A percentile compares a stretch with the other conserved stretches of the same genome.
phyloP scores from a whole-genome alignment of 2,113 vertebrate species.

The Brachyhypopomus gauderio region DNA sequence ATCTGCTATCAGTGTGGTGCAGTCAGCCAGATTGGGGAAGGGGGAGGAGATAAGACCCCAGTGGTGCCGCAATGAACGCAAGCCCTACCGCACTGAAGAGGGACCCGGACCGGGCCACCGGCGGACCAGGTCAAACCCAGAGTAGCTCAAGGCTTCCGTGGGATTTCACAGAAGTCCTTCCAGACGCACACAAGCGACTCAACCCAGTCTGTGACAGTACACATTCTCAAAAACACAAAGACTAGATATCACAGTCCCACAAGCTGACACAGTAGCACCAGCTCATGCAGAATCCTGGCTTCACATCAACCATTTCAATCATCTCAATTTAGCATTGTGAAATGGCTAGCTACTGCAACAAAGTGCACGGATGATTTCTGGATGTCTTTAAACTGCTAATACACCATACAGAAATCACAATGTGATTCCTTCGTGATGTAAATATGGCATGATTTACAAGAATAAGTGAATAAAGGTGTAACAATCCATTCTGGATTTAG shows the following conservation, averaged over 20 bases:
- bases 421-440: not conserved
- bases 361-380: too few species aligned
- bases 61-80: conserved; percentile 8
- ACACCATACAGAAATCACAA: too few species aligned
- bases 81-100: conserved; percentile 12
- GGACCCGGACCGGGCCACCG: not conserved
- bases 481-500: not conserved
- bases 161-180: not conserved
- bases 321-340: not conserved
- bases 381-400: too few species aligned
- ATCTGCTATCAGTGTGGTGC: conserved; percentile 25
- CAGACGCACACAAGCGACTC: not conserved
- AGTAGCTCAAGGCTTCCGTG: not conserved
- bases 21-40: conserved; percentile 54
- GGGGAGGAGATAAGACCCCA: conserved; percentile 32
- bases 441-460: too few species aligned
- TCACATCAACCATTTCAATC: not conserved
- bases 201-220: not conserved
- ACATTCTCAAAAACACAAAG: not conserved
- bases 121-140: not conserved
- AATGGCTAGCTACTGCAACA: not conserved
- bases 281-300: not conserved
- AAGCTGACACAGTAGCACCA: not conserved
- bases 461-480: not conserved
- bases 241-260: not conserved